Evolutionary conservation across 2,797 vertebrate genomes (phyloP), one percentile per base, ranked within the genome.

Genomic region (Orestias chungarensis): DNA sequence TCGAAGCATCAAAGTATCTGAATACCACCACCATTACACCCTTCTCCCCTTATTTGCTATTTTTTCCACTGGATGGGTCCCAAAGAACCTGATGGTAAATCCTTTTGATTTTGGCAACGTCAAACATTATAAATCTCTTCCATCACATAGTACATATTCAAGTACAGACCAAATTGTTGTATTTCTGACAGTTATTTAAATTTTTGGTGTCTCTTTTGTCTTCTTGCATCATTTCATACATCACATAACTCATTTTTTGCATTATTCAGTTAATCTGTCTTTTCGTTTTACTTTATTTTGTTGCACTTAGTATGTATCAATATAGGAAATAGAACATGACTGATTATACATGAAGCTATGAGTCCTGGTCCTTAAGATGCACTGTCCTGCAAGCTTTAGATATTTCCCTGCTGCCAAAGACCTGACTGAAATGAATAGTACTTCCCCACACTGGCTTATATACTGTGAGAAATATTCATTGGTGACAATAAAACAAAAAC

Each of bases 71-170:
- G 1, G 47, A 64, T 66, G 61, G 55, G 49, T 27, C 69, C 81
- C 69, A 82, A 66, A 79, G 79, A 73, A 86, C 75, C 71, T 84
- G 69, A 82, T 73, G 46, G 33, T 44, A 57, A 66, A 29, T 79
- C 54, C 70, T 67, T 70, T 61, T 62, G 43, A 57, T 67, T 61
- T 66, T 79, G 49, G 73, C 52, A 74, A 69, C 42, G 55, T 54
- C 42, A 54, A 31, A 23, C 54, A 64, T 23, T 25, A 43, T 66
- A 29, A 71, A 29, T 61, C 49, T 25, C 14, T 57, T 57, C 49
- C 14, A 66, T 54, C 61, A 68, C 46, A 29, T 47, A 64, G 35
- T 65, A 66, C 35, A n/a, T 35, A 75, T 31, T 35, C 17, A 12
- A 64, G 29, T 3, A 11, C 11, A 64, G 31, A 73, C n/a, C 77